Base-by-base conservation (phyloP, 2,797 vertebrate genomes). In the Carapus acus region DNA sequence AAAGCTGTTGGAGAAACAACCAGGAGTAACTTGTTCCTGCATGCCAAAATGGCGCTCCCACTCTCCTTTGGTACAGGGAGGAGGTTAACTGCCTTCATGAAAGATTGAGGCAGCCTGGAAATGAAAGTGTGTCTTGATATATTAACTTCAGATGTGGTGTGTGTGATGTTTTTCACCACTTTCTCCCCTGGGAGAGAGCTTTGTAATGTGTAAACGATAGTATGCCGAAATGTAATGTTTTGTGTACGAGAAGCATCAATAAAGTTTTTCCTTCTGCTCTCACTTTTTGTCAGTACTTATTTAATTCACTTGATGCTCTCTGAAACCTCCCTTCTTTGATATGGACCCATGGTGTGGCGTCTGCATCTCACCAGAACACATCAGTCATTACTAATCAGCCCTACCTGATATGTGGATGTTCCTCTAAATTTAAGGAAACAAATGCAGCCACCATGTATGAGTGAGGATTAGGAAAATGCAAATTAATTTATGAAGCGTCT, bases 241-340 rank as follows among this genome's bases (percentile, higher is more conserved):
- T 77, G 34, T 83, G 49, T 71, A 73, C 55, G 22, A 66, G 37
- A 70, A 77, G 67, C 43, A 67, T 70, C 61, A 85, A 86, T 86
- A 85, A 87, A 86, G 74, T 64, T 80, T 71, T 76, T 77, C 68
- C 66, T 65, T 69, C 44, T 36, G 6, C 62, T 29, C 27, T 39
- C 46, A 6, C 5, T 3, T 6, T 53, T 36, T 65, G n/a, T 54
- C n/a, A 9, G 12, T 17, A 33, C n/a, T n/a, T n/a, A n/a, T n/a
- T n/a, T n/a, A n/a, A n/a, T n/a, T n/a, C n/a, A n/a, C n/a, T n/a
- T n/a, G n/a, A n/a, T n/a, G n/a, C n/a, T n/a, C n/a, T n/a, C n/a
- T n/a, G n/a, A n/a, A n/a, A n/a, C n/a, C n/a, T n/a, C n/a, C n/a
- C n/a, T n/a, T n/a, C n/a, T n/a, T n/a, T n/a, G n/a, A n/a, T n/a